Conservation (phyloP, 1,140 invertebrate genomes). For the Drosophila persimilis region DNA sequence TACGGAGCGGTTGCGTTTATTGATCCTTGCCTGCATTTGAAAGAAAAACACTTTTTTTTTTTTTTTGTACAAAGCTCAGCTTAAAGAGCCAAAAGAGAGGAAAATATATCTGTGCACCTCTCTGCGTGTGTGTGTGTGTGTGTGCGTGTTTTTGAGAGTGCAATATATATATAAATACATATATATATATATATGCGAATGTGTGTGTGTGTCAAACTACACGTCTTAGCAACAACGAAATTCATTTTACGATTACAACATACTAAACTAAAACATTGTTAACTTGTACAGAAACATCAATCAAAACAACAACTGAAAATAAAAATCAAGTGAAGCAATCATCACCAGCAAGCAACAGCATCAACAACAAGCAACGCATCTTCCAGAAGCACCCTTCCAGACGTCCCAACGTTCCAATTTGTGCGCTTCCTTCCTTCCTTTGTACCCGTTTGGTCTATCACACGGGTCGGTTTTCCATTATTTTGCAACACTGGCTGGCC, state of each 20-base stretch:
- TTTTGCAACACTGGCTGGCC: slow-evolving; percentile 27
- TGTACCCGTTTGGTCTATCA: slow-evolving; percentile 5
- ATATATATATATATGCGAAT: slow-evolving; percentile 28
- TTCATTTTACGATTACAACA: slow-evolving; percentile 71
- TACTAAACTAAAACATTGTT: slow-evolving; percentile 58
- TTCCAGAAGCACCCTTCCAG: slow-evolving; percentile 45
- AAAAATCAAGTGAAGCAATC: neutral
- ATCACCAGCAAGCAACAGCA: neutral
- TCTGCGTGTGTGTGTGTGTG: slow-evolving; percentile 15
- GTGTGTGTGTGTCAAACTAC: slow-evolving; percentile 39
- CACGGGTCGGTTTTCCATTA: no score
- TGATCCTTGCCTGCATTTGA: slow-evolving; percentile 43
- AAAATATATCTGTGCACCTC: slow-evolving; percentile 6
- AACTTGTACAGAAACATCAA: slow-evolving; percentile 64
- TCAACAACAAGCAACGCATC: slow-evolving; percentile 18
- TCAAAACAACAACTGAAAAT: slow-evolving; percentile 20
- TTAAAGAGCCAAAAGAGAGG: slow-evolving; percentile 43
- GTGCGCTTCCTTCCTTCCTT: slow-evolving; percentile 38
- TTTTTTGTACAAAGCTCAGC: slow-evolving; percentile 30
- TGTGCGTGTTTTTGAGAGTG: slow-evolving; percentile 24
- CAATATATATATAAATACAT: slow-evolving; percentile 4
- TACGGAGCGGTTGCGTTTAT: slow-evolving; percentile 20
- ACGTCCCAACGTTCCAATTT: slow-evolving; percentile 18
- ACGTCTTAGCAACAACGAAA: slow-evolving; percentile 78
- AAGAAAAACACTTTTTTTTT: slow-evolving; percentile 24